Conservation (phyloP, 2,113 vertebrate genomes). For the Calidris pugnax region DNA sequence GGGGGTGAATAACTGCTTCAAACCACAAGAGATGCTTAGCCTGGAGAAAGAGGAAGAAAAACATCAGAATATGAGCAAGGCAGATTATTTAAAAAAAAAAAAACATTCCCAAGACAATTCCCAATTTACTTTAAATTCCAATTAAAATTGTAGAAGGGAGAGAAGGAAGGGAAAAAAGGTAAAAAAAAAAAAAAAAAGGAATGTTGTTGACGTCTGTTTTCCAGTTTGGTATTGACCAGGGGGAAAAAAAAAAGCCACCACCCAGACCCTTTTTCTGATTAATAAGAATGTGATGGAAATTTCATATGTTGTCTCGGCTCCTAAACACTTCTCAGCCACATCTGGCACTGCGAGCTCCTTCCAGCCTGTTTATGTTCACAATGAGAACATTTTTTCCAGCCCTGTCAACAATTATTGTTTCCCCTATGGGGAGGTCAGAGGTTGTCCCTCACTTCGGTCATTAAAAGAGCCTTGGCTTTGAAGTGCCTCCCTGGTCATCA, state of each 20-base stretch:
- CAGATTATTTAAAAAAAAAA: not conserved
- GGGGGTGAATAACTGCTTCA: not conserved
- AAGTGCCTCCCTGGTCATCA: not conserved
- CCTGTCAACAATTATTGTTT: conserved; percentile 16
- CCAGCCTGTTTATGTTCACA: conserved; percentile 44
- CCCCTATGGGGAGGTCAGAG: not conserved
- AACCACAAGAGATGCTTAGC: not conserved
- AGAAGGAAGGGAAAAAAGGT: not conserved
- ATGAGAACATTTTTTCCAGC: conserved; percentile 67
- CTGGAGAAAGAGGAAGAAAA: not conserved
- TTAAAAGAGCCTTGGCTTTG: not conserved
- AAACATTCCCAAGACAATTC: not conserved
- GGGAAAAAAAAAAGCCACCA: not conserved
- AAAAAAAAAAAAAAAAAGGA: not conserved
- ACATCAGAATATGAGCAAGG: not conserved
- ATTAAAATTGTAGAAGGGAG: not conserved
- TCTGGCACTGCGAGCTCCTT: conserved; percentile 22
- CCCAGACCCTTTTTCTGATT: not conserved
- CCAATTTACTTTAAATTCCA: not conserved
- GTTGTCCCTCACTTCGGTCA: not conserved
- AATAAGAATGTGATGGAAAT: conserved; percentile 58
- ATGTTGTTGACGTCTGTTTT: not conserved
- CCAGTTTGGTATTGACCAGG: not conserved
- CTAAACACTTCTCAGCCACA: conserved; percentile 48
- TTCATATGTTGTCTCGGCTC: conserved; percentile 24